Evolutionary conservation across 2,797 vertebrate species (phyloP).

Genomic region (Bovichtus diacanthus): DNA sequence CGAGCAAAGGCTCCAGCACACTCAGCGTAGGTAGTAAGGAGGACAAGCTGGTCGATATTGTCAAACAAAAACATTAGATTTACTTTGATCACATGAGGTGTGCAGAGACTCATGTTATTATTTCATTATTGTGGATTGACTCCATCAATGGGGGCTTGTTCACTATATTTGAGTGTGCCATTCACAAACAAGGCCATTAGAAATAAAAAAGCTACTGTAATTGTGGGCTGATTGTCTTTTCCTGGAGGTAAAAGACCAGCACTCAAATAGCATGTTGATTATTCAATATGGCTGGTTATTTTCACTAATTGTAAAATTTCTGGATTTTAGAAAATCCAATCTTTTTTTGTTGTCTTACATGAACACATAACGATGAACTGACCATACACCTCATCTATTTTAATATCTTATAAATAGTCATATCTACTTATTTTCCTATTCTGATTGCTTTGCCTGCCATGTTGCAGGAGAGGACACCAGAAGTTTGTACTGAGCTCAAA

Average conservation of each 20-base stretch:
- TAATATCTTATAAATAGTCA: not conserved
- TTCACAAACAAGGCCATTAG: not conserved
- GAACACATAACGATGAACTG: not conserved
- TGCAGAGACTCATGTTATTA: not conserved
- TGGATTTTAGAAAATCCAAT: no score
- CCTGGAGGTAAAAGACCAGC: not conserved
- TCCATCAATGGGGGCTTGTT: not conserved
- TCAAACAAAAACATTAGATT: constrained; percentile 27
- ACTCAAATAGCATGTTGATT: not conserved
- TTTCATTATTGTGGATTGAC: constrained; percentile 4
- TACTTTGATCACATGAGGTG: constrained; percentile 4
- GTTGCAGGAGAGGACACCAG: constrained; percentile 14
- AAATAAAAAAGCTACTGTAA: constrained; percentile 16
- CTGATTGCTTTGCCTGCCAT: constrained; percentile 5
- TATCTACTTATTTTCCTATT: not conserved
- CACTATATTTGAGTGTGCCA: not conserved
- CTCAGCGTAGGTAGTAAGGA: constrained; percentile 8
- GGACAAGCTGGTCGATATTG: constrained; percentile 30
- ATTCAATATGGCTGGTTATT: not conserved
- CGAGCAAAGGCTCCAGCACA: constrained; percentile 25
- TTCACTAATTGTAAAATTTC: not conserved
- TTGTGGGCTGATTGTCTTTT: constrained; percentile 18
- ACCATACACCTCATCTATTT: not conserved
- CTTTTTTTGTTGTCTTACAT: not conserved
- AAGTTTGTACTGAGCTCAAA: not conserved